Evolutionary conservation across 2,113 vertebrate species (phyloP).

Genomic region (Grallaria varia): DNA sequence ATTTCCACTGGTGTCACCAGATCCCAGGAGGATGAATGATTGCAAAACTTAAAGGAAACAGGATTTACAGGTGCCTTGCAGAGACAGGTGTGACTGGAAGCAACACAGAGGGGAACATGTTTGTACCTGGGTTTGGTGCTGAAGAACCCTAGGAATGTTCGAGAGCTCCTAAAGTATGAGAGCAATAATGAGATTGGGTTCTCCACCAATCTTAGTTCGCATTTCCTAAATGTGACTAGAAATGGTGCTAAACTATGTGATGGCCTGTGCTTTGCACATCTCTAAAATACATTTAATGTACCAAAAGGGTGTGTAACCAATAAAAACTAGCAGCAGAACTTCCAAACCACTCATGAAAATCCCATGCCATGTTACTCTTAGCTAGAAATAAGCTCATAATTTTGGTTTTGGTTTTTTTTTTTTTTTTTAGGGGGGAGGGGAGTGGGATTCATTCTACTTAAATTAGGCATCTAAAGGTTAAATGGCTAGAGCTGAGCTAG

Average conservation of each 20-base stretch:
- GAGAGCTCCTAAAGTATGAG: not conserved
- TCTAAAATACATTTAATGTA: not conserved
- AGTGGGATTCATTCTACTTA: not conserved
- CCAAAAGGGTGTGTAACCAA: not conserved
- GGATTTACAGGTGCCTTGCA: not conserved
- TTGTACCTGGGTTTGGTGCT: not conserved
- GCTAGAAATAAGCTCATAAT: not conserved
- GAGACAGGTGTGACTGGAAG: not conserved
- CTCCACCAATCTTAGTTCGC: not conserved
- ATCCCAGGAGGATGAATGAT: not conserved
- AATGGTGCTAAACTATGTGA: not conserved
- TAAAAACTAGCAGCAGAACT: not conserved
- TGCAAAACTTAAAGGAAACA: not conserved
- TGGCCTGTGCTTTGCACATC: not conserved
- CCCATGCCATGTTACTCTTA: not conserved
- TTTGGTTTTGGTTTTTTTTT: too few relatives aligned
- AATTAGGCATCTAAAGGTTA: not conserved
- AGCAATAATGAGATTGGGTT: accelerated
- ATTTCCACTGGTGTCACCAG: not conserved
- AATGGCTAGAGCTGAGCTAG: not conserved
- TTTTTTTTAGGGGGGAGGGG: too few relatives aligned
- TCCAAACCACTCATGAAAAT: not conserved
- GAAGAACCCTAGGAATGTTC: not conserved
- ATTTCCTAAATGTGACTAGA: not conserved
- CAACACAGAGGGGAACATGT: not conserved